A percentile compares a stretch with the other conserved stretches of the same genome.
Conservation (phyloP, 2,888 invertebrate species). For the Tillus elongatus region DNA sequence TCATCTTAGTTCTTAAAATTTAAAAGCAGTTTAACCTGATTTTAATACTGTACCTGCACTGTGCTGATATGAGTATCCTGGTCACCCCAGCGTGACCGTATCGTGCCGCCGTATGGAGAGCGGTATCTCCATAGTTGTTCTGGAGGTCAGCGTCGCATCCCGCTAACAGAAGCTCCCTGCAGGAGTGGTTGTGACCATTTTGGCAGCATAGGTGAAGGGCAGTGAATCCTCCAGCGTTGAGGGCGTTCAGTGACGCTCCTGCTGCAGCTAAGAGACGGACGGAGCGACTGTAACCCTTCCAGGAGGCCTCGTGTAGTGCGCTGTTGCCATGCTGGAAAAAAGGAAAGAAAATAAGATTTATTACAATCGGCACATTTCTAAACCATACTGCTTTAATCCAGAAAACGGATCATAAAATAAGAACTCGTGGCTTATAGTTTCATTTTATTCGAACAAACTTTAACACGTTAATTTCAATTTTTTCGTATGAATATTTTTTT, state of each 20-base stretch:
- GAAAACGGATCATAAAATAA: no score
- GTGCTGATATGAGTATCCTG: slow-evolving; percentile 84
- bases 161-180: slow-evolving; percentile 76
- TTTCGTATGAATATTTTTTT: no score
- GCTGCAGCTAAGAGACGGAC: slow-evolving; percentile 64
- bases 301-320: slow-evolving; percentile 87
- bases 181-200: slow-evolving; percentile 94
- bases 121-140: slow-evolving; percentile 92
- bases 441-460: no score
- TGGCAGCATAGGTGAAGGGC: slow-evolving; percentile 92
- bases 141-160: slow-evolving; percentile 81
- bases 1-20: no score
- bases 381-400: no score
- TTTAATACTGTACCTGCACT: no score
- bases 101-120: slow-evolving; percentile 87
- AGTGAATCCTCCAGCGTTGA: slow-evolving; percentile 82
- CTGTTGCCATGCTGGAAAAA: slow-evolving; percentile 80
- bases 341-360: slow-evolving; percentile 13
- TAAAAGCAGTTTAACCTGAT: no score
- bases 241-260: slow-evolving; percentile 53
- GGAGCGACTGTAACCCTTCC: slow-evolving; percentile 86
- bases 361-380: no score
- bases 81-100: slow-evolving; percentile 96
- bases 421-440: no score
- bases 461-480: no score